These are phyloP conservation scores for Lagodon rhomboides DNA, from an alignment of 2,797 vertebrate species.

Conservation along the genomic window DNA sequence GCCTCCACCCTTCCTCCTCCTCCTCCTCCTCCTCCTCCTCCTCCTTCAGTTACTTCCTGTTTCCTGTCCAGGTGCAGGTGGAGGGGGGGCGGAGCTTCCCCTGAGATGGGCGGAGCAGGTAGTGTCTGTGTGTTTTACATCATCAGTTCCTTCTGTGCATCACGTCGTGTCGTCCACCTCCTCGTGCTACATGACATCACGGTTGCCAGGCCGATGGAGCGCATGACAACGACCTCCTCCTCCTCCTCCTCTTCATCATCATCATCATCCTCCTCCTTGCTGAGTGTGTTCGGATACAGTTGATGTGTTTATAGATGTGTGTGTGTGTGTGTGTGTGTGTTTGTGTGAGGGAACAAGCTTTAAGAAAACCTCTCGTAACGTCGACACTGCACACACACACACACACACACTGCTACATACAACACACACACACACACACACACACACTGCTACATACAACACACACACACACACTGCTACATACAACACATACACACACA, in stretches of 20 bases:
- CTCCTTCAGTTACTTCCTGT: slow-evolving; percentile 29
- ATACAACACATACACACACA: slow-evolving; percentile 16
- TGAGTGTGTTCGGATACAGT: slow-evolving; percentile 54
- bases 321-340: slow-evolving; percentile 19
- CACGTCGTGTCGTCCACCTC: slow-evolving; percentile 20
- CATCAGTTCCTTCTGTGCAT: slow-evolving; percentile 39
- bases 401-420: slow-evolving; percentile 34
- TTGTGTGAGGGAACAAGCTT: slow-evolving; percentile 70
- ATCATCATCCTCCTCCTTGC: slow-evolving; percentile 12
- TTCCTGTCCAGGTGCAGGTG: slow-evolving; percentile 29
- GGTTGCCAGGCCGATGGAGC: background rate
- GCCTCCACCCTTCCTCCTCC: background rate
- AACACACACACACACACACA: background rate
- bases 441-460: slow-evolving; percentile 34
- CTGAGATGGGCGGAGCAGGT: slow-evolving; percentile 75
- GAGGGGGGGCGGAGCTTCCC: slow-evolving; percentile 70
- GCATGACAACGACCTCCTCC: background rate
- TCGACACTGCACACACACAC: slow-evolving; percentile 27
- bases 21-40: background rate
- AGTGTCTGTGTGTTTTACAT: slow-evolving; percentile 57
- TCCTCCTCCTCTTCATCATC: slow-evolving; percentile 5
- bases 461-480: slow-evolving; percentile 32
- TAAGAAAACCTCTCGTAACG: slow-evolving; percentile 26
- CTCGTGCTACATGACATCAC: slow-evolving; percentile 60
- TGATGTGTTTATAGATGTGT: slow-evolving; percentile 3